Evolutionary conservation across 2,113 vertebrate species (phyloP), one percentile per base, ranked within the genome.

Genomic region (Ovibos moschatus): DNA sequence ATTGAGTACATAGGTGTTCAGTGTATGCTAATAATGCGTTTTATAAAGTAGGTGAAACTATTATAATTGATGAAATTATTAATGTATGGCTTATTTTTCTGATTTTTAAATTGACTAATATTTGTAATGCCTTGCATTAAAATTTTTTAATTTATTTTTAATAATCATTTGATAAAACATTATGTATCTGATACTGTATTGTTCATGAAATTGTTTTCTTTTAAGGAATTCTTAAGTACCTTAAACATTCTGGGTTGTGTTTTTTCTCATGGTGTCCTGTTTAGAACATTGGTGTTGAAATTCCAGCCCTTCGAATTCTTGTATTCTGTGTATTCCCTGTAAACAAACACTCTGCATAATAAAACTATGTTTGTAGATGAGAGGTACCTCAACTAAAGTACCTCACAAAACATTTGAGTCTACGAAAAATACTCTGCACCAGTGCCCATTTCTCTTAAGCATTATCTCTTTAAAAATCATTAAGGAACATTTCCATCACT

Each of bases 41-140:
- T 95, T 95, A 89, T 95, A 88, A 94, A 86, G 25, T 92, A 82
- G 55, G 16, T 95, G 30, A 90, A 88, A n/a, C 27, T 71, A 53
- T 74, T 89, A 33, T 84, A 94, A 92, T 53, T 94, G 33, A 79
- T 67, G 71, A 2, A 3, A 93, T 53, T 95, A 53, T 71, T 89
- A 23, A 57, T 62, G 84, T 58, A 67, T 93, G 74, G 53, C 5
- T 76, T 94, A 36, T 82, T 90, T 95, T 94, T 84, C 33, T 87
- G 36, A 50, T 81, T 51, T 36, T 93, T 93, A 83, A 92, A 87
- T 90, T 95, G 74, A 83, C 55, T 62, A 62, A 3, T 92, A 50
- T 97, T 94, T 91, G 40, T 95, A 15, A 74, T 90, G 9, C 14
- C 27, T 76, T 90, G 1, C 33, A 50, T 81, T 91, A 64, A 93